Evolutionary conservation across 1,140 invertebrate species (phyloP).

Genomic region (Drepana arcuata): DNA sequence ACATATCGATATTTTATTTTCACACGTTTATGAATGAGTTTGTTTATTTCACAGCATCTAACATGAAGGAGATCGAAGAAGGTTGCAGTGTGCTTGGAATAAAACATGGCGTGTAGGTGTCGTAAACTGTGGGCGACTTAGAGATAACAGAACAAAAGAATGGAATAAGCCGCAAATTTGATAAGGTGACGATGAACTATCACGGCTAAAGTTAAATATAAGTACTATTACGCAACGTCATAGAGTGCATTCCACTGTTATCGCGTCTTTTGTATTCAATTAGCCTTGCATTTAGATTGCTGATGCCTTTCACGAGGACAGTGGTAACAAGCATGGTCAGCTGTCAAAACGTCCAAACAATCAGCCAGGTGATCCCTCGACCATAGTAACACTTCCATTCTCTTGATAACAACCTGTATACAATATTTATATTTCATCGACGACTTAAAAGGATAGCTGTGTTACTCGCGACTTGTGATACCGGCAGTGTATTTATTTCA

Average conservation of each 20-base stretch:
- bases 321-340: slow-evolving; percentile 67
- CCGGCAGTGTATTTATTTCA: too few species aligned
- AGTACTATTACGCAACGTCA: slow-evolving; percentile 41
- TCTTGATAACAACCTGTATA: too few species aligned
- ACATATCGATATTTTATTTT: too few species aligned
- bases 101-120: too few species aligned
- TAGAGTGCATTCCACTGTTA: slow-evolving; percentile 58
- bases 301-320: slow-evolving; percentile 66
- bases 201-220: too few species aligned
- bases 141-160: slow-evolving; percentile 21
- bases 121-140: slow-evolving; percentile 9
- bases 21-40: background rate
- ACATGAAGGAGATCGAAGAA: too few species aligned
- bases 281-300: slow-evolving; percentile 65
- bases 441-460: too few species aligned
- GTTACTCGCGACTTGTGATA: too few species aligned
- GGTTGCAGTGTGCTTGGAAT: too few species aligned
- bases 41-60: too few species aligned
- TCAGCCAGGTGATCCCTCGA: slow-evolving; percentile 40
- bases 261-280: slow-evolving; percentile 70
- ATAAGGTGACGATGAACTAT: slow-evolving; percentile 11
- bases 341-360: slow-evolving; percentile 70
- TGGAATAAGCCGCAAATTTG: slow-evolving; percentile 19
- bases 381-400: too few species aligned
- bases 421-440: too few species aligned